Evolutionary conservation across 2,797 vertebrate species (phyloP).

Genomic region (Salmo trutta): DNA sequence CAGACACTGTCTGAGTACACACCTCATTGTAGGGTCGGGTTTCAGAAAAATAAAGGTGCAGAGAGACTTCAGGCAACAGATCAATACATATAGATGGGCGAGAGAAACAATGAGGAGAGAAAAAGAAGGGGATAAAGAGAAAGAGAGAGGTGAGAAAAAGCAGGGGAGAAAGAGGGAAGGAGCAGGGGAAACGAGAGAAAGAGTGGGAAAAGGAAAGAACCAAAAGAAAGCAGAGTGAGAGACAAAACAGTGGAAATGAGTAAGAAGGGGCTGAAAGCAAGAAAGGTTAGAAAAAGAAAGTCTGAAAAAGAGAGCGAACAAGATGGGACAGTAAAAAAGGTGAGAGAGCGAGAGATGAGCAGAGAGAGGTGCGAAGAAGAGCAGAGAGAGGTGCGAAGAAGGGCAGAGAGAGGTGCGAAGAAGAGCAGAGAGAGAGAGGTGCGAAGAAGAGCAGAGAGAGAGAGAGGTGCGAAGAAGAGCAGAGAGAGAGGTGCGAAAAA

Average conservation of each 20-base stretch:
- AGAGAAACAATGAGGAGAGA: slow-evolving; percentile 18
- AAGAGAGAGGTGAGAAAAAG: slow-evolving; percentile 31
- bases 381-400: too few relatives aligned
- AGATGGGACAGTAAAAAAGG: not conserved
- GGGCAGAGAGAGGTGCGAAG: not conserved
- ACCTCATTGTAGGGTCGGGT: slow-evolving; percentile 24
- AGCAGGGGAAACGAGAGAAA: slow-evolving; percentile 20
- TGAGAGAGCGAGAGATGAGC: slow-evolving; percentile 1
- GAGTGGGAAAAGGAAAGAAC: slow-evolving; percentile 28
- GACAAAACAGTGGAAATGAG: not conserved
- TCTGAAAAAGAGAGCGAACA: slow-evolving; percentile 13
- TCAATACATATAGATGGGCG: slow-evolving; percentile 27
- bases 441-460: slow-evolving; percentile 15
- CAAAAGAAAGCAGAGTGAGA: slow-evolving; percentile 27
- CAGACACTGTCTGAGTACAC: slow-evolving; percentile 6
- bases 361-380: slow-evolving; percentile 5
- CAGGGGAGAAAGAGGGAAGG: slow-evolving; percentile 6
- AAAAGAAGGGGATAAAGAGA: slow-evolving; percentile 15
- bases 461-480: not conserved
- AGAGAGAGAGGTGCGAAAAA: not conserved
- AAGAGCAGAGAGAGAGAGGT: not conserved
- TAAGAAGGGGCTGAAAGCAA: slow-evolving; percentile 5
- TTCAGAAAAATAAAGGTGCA: slow-evolving; percentile 48
- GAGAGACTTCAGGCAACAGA: slow-evolving; percentile 4
- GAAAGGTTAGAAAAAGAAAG: slow-evolving; percentile 5